A percentile compares a stretch with the other conserved stretches of the same genome.
phyloP scores from a whole-genome alignment of 2,888 invertebrate species.

The Coleophora deauratella region DNA sequence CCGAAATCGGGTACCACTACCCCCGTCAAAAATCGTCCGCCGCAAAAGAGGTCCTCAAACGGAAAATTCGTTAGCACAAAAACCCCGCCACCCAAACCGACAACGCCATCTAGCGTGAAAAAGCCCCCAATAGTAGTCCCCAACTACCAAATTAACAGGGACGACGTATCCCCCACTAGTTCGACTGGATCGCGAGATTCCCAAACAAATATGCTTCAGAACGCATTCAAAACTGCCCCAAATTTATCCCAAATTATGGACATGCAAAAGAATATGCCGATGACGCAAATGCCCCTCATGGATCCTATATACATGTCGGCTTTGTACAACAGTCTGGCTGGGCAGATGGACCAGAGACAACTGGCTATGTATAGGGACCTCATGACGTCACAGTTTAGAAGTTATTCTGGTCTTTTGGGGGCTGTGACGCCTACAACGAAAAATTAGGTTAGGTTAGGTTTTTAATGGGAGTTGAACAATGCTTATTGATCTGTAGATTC shows the following conservation, averaged over 20 bases:
- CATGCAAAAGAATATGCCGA: slow-evolving; percentile 22
- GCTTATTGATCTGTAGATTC: no score
- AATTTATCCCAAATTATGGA: slow-evolving; percentile 14
- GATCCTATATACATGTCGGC: slow-evolving; percentile 59
- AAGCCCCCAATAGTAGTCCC: slow-evolving; percentile 46
- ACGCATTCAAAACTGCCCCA: slow-evolving; percentile 6
- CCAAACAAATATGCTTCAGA: slow-evolving; percentile 23
- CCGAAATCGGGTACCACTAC: slow-evolving; percentile 41
- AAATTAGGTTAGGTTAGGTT: slow-evolving; percentile 28
- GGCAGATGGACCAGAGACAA: slow-evolving; percentile 57
- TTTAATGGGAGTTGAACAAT: neutral
- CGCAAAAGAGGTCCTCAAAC: slow-evolving; percentile 68
- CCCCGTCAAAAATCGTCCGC: slow-evolving; percentile 37
- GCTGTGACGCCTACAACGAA: slow-evolving; percentile 57
- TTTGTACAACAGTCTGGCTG: slow-evolving; percentile 48
- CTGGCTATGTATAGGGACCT: slow-evolving; percentile 59
- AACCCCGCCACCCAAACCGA: slow-evolving; percentile 36
- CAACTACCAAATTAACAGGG: slow-evolving; percentile 47
- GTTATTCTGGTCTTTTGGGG: slow-evolving; percentile 46
- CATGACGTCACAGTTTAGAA: slow-evolving; percentile 49
- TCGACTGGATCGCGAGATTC: slow-evolving; percentile 36
- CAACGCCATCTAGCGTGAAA: slow-evolving; percentile 25
- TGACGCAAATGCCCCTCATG: slow-evolving; percentile 37
- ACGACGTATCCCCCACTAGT: slow-evolving; percentile 40
- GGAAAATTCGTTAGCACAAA: slow-evolving; percentile 72